These are phyloP conservation scores for Monopterus albus DNA, from an alignment of 2,113 vertebrate genomes.

Conservation along the genomic window DNA sequence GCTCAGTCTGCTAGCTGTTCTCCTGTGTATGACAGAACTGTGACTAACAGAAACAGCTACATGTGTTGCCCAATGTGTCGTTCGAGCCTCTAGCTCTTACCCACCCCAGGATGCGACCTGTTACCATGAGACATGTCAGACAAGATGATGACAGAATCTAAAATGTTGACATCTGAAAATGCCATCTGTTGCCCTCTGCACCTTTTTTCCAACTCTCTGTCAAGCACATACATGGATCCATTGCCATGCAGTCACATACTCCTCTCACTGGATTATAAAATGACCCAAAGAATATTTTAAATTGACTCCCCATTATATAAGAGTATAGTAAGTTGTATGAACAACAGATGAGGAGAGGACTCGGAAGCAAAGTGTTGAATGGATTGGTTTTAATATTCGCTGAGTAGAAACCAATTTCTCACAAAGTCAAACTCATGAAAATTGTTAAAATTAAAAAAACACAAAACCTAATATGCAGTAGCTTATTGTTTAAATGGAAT, in stretches of 20 bases:
- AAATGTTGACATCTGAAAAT: conserved; percentile 23
- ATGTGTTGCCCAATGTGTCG: conserved; percentile 21
- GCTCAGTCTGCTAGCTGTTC: not conserved
- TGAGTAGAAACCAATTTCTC: not conserved
- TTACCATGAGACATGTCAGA: not conserved
- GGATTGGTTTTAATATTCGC: not conserved
- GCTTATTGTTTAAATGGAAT: conserved; percentile 1
- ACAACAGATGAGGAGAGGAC: too few species aligned
- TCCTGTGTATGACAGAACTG: conserved; percentile 7
- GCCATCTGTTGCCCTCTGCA: not conserved
- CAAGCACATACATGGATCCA: not conserved
- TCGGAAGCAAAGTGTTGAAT: not conserved
- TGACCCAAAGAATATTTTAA: not conserved
- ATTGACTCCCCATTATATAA: too few species aligned
- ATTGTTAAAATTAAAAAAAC: too few species aligned
- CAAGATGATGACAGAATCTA: conserved; percentile 8
- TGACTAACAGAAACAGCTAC: conserved; percentile 22
- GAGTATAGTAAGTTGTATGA: not conserved
- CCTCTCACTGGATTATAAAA: not conserved
- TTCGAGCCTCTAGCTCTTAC: not conserved
- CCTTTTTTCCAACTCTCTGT: not conserved
- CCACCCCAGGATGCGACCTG: not conserved
- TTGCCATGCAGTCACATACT: not conserved
- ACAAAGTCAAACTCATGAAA: conserved; percentile 2
- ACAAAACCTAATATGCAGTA: too few species aligned